These are phyloP conservation scores for Trachops cirrhosus DNA, from an alignment of 2,797 vertebrate genomes.

Conservation along the genomic window DNA sequence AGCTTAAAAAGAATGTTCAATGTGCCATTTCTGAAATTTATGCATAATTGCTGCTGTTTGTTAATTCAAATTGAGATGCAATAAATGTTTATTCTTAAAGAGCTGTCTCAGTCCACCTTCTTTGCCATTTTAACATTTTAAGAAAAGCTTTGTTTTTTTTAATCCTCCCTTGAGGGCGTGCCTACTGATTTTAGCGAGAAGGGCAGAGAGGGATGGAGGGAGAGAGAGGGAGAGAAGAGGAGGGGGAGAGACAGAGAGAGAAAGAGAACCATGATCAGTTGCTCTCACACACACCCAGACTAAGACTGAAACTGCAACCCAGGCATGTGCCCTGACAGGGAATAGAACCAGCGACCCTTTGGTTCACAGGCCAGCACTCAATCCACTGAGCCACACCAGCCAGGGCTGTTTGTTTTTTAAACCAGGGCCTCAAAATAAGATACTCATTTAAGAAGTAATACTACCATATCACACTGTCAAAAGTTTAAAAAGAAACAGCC, in stretches of 20 bases:
- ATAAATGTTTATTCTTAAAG: background rate
- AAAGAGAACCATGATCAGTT: background rate
- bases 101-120: background rate
- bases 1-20: background rate
- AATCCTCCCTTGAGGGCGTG: background rate
- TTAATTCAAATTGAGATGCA: background rate
- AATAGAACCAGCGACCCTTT: background rate
- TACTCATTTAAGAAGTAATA: conserved; percentile 15
- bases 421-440: background rate
- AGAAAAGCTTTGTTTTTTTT: background rate
- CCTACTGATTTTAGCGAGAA: background rate
- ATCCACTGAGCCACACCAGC: background rate
- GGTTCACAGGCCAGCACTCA: background rate
- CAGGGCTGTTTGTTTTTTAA: background rate
- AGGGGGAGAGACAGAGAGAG: no score
- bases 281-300: background rate
- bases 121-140: conserved; percentile 18
- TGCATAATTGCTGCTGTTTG: background rate
- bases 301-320: background rate
- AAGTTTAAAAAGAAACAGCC: background rate
- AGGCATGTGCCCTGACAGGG: background rate
- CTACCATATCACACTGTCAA: background rate
- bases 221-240: no score
- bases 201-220: no score
- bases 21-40: background rate